Evolutionary conservation across 2,888 invertebrate species (phyloP), one percentile per base, ranked within the genome.

Genomic region (Cylloceria caligata): DNA sequence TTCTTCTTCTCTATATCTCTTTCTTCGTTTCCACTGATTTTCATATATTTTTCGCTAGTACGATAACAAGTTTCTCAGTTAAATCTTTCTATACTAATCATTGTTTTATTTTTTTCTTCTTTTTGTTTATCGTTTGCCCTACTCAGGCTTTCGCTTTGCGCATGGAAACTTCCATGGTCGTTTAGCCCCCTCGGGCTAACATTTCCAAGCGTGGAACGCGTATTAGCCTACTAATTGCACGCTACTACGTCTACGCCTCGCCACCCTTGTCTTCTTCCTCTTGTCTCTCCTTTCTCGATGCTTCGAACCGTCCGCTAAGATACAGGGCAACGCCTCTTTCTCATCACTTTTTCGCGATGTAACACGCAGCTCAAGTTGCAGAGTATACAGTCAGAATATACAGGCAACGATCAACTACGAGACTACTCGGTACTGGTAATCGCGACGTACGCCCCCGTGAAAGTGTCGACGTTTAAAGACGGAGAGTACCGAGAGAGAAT

Each of bases 171-270:
- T 67, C 83, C 85, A 83, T 36, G 60, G 60, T 24, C 36, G n/a
- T 42, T 5, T 16, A 49, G 19, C 19, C 24, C 77, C 68, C 34
- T 39, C 60, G 52, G 79, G 67, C 49, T 68, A 30, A 68, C 49
- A 62, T 57, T 73, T 74, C 73, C 62, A 68, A 65, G 79, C 73
- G 80, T 72, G 73, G 80, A 78, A 80, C 72, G n/a, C n/a, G 72
- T 83, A 85, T 86, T 84, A 86, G 83, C 68, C 67, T 73, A 74
- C 79, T 84, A 85, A 87, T 87, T 84, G 87, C 83, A 68, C 79
- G 81, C 78, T 77, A 79, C 75, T 77, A 27, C 62, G 79, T 71
- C 75, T 73, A 36, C 75, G 72, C 74, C 79, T 62, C 72, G 74
- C 72, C 65, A 27, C 47, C 68, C 72, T 42, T 21, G 5, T 49